These are phyloP conservation scores for Tanypteryx hageni DNA, from an alignment of 2,888 invertebrate genomes.

Conservation along the genomic window DNA sequence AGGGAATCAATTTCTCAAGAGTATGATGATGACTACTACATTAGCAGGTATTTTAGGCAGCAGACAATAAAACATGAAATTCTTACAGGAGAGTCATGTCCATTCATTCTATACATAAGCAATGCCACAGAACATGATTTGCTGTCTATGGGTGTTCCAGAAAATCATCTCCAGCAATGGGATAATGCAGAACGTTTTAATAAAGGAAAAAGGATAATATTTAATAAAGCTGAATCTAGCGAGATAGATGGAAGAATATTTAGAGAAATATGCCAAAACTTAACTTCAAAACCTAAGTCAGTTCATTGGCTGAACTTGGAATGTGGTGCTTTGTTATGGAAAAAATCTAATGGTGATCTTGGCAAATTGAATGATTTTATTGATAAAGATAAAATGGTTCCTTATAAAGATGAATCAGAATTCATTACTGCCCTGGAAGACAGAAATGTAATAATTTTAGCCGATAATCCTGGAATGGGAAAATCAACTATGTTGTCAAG, in stretches of 20 bases:
- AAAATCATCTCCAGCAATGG: not conserved
- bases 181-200: not conserved
- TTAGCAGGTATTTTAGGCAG: not conserved
- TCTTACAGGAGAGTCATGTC: not conserved
- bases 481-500: slow-evolving; percentile 65
- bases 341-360: slow-evolving; percentile 2
- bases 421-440: not conserved
- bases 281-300: too few species aligned
- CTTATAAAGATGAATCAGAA: not conserved
- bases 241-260: not conserved
- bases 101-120: not conserved
- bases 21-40: not conserved
- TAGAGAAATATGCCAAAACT: not conserved
- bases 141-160: not conserved
- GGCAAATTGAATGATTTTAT: not conserved
- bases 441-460: slow-evolving; percentile 54
- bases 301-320: slow-evolving; percentile 30
- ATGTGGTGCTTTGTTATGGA: not conserved
- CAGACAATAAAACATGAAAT: not conserved
- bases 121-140: not conserved
- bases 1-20: not conserved
- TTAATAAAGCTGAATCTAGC: not conserved
- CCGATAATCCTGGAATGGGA: slow-evolving; percentile 66
- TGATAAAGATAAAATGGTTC: not conserved
- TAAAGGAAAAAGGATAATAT: not conserved